A percentile compares a stretch with the other conserved stretches of the same genome.
These are phyloP conservation scores for Macaria liturata DNA, from an alignment of 2,888 invertebrate species.

Conservation along the genomic window DNA sequence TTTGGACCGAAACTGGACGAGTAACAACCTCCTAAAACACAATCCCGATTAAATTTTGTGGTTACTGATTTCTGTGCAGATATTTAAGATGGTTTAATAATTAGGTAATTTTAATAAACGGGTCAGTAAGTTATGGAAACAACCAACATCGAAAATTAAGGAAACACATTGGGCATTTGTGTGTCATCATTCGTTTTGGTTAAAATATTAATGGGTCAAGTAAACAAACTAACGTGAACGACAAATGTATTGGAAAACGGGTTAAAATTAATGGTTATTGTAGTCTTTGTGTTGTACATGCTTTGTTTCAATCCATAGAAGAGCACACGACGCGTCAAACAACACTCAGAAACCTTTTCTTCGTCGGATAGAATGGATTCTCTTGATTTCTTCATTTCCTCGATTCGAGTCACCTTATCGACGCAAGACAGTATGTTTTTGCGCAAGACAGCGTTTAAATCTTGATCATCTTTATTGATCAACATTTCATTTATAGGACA, in stretches of 20 bases:
- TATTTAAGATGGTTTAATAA: too few relatives aligned
- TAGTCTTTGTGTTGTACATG: constrained; percentile 49
- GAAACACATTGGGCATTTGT: not conserved
- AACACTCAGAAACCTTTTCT: constrained; percentile 70
- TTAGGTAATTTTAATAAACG: too few relatives aligned
- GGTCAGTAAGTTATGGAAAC: constrained; percentile 17
- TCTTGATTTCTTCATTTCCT: constrained; percentile 69
- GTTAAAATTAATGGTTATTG: constrained; percentile 20
- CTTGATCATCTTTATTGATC: constrained; percentile 54
- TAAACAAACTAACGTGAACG: constrained; percentile 10
- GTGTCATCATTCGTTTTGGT: not conserved
- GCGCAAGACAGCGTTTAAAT: constrained; percentile 64
- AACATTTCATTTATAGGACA: constrained; percentile 51
- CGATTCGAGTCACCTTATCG: constrained; percentile 73
- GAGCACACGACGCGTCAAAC: constrained; percentile 61
- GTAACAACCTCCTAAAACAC: constrained; percentile 66
- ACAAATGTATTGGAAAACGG: not conserved
- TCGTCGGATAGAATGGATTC: constrained; percentile 48
- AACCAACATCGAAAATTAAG: constrained; percentile 23
- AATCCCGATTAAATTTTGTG: too few relatives aligned
- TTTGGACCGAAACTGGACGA: constrained; percentile 76
- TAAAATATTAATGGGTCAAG: constrained; percentile 14
- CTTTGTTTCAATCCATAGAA: constrained; percentile 53
- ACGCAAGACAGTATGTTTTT: constrained; percentile 74
- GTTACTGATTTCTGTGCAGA: too few relatives aligned